Conservation (phyloP, 2,888 invertebrate genomes). For the Conus canariensis region DNA sequence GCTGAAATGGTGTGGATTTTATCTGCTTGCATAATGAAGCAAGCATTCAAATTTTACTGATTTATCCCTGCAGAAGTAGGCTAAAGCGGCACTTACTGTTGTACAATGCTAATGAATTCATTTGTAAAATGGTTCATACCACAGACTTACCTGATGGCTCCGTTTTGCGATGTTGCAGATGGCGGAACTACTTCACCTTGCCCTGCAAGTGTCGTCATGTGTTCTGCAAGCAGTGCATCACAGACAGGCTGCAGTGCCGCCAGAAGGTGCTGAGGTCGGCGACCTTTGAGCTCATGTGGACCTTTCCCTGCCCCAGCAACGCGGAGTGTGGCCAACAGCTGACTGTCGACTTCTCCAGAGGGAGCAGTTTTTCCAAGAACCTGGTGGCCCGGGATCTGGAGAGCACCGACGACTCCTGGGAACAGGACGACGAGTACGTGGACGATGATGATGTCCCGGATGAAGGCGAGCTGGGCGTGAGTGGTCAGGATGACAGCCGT, state of each 20-base stretch:
- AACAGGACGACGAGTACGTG: background rate
- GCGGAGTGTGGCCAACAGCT: constrained; percentile 34
- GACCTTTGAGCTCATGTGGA: constrained; percentile 43
- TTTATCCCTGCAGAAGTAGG: background rate
- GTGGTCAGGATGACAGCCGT: background rate
- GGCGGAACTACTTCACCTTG: constrained; percentile 39
- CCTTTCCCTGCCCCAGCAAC: constrained; percentile 38
- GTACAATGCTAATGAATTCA: background rate
- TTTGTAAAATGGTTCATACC: too few species aligned
- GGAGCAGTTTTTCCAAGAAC: constrained; percentile 36
- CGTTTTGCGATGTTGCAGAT: background rate
- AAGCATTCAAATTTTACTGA: background rate
- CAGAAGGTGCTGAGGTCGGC: constrained; percentile 36
- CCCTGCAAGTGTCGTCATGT: constrained; percentile 35
- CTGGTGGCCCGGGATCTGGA: constrained; percentile 35
- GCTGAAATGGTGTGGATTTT: background rate
- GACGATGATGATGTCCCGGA: background rate
- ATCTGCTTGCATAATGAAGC: background rate
- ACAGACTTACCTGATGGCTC: background rate
- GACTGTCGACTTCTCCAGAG: constrained; percentile 33
- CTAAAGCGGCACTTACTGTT: background rate
- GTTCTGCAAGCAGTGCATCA: constrained; percentile 42
- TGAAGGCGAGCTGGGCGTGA: background rate
- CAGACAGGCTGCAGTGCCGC: constrained; percentile 24
- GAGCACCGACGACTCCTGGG: background rate